Evolutionary conservation across 2,797 vertebrate species (phyloP).

Genomic region (Poecilia picta): DNA sequence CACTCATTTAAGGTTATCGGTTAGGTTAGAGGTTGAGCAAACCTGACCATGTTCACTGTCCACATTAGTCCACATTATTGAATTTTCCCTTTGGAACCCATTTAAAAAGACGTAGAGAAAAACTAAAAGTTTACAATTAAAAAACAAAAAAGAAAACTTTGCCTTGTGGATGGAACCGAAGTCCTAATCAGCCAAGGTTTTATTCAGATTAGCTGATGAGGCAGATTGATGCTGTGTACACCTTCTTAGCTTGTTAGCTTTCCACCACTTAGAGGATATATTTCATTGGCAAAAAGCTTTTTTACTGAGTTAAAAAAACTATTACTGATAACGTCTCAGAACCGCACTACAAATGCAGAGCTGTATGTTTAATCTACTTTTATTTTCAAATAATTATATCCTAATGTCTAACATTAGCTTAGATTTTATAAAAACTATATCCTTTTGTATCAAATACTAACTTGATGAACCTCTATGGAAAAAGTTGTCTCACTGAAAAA

Average conservation of each 20-base stretch:
- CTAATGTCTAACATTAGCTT: background rate
- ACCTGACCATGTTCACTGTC: too few species aligned
- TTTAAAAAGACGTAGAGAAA: too few species aligned
- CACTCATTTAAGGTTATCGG: background rate
- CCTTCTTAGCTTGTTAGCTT: background rate
- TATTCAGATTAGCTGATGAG: background rate
- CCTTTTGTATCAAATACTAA: background rate
- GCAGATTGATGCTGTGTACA: background rate
- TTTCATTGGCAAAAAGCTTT: background rate
- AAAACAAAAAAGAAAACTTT: too few species aligned
- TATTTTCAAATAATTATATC: background rate
- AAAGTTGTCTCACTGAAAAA: background rate
- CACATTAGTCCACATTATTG: too few species aligned
- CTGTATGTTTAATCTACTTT: background rate
- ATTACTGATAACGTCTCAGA: background rate
- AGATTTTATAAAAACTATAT: background rate
- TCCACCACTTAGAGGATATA: background rate
- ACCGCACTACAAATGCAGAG: background rate
- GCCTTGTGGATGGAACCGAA: background rate
- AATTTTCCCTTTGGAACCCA: too few species aligned
- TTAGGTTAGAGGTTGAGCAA: too few species aligned
- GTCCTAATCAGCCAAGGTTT: background rate
- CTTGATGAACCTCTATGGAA: background rate
- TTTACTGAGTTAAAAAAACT: background rate
- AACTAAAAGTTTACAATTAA: too few species aligned